A percentile compares a stretch with the other conserved stretches of the same genome.
Evolutionary conservation across 2,113 vertebrate genomes (phyloP).

Genomic region (human (Homo sapiens)): GRCh38 chr14:88135001-88135500

Average conservation of each 20-base stretch:
- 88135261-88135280: neutral
- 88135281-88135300: neutral
- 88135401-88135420: neutral
- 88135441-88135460: neutral
- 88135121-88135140: neutral
- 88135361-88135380: neutral
- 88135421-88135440: neutral
- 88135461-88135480: neutral
- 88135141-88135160: neutral
- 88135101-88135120: neutral
- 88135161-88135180: no score
- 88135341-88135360: neutral
- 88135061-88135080: constrained; percentile 58
- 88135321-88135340: neutral
- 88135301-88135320: neutral
- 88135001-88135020: neutral
- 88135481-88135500: neutral
- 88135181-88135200: no score
- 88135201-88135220: neutral
- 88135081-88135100: neutral
- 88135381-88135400: neutral
- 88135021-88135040: neutral
- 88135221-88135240: neutral
- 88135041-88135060: neutral
- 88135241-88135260: neutral